Evolutionary conservation across 2,113 vertebrate species (phyloP), one percentile per base, ranked within the genome.

Genomic region (Poecile atricapillus): DNA sequence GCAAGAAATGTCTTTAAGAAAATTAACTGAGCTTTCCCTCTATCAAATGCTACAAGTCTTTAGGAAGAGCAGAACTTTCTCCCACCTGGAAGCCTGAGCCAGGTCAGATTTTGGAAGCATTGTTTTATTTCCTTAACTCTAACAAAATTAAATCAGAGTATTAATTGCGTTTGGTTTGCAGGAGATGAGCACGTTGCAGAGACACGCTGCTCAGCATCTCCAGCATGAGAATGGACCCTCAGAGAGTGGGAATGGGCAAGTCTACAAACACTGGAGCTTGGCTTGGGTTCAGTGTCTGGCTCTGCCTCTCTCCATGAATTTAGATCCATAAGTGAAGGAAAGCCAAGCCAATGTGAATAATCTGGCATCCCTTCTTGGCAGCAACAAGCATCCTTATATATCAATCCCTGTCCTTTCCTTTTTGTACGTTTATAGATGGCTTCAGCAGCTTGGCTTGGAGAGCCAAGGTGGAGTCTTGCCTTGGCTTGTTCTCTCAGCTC

Each of bases 341-440:
- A 87, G 58, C 69, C 41, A 74, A 94, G 94, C 91, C 86, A 94
- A 28, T 75, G 35, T 62, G 49, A 92, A 85, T 71, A 93, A 90
- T 91, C 91, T 82, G 94, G 94, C 87, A 83, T 80, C 80, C 28
- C 46, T 91, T 84, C 49, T 31, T 90, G 83, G 96, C 92, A 91
- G 70, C 30, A 59, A 43, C 67, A 81, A 76, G 88, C 91, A 88
- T 91, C 90, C 93, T 92, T 94, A 94, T 96, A 94, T 95, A 95
- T 96, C 96, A 97, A 91, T 96, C 90, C 70, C 58, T 77, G 87
- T 95, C 83, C 80, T 93, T 92, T 84, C 56, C 25, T 87, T 91
- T 78, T 89, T 92, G 80, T 89, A 90, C 9, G 0, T 67, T 87
- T 86, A 84, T 84, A 71, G 90, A 71, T 87, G 35, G 74, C 59